Evolutionary conservation across 2,888 invertebrate genomes (phyloP).

Genomic region (Zonitis immaculata): DNA sequence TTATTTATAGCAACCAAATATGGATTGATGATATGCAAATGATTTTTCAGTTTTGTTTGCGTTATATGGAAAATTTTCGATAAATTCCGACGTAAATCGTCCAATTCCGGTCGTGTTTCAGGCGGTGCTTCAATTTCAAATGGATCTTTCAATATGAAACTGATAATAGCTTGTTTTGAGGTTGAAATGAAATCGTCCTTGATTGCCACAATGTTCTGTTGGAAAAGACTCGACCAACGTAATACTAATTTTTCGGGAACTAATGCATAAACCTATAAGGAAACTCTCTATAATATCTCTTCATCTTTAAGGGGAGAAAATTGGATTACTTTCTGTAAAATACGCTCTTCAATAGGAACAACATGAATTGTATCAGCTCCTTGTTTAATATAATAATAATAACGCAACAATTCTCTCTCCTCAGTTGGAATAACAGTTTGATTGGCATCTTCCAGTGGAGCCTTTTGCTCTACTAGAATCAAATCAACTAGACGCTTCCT

Average conservation of each 20-base stretch:
- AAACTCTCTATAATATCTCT: neutral
- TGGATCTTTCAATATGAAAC: constrained; percentile 83
- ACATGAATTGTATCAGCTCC: constrained; percentile 89
- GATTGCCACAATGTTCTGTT: constrained; percentile 68
- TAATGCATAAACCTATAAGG: constrained; percentile 58
- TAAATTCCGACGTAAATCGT: constrained; percentile 64
- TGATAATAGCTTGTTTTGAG: constrained; percentile 87
- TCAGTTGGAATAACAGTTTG: too few species aligned
- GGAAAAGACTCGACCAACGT: constrained; percentile 58
- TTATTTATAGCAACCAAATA: constrained; percentile 75
- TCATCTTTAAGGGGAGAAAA: neutral
- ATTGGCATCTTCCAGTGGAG: too few species aligned
- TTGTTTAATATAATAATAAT: constrained; percentile 86
- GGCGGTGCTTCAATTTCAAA: constrained; percentile 52
- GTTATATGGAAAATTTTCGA: constrained; percentile 50
- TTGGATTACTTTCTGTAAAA: constrained; percentile 57
- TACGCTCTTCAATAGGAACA: constrained; percentile 71
- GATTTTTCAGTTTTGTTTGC: constrained; percentile 53
- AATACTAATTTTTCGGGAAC: constrained; percentile 61
- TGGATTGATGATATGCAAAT: constrained; percentile 73
- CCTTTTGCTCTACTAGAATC: constrained; percentile 64
- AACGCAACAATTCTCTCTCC: constrained; percentile 69
- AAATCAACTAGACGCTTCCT: constrained; percentile 71
- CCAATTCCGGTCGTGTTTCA: constrained; percentile 56
- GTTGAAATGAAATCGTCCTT: constrained; percentile 81